Evolutionary conservation across 2,888 invertebrate species (phyloP).

Genomic region (Chymomyza procnemis): DNA sequence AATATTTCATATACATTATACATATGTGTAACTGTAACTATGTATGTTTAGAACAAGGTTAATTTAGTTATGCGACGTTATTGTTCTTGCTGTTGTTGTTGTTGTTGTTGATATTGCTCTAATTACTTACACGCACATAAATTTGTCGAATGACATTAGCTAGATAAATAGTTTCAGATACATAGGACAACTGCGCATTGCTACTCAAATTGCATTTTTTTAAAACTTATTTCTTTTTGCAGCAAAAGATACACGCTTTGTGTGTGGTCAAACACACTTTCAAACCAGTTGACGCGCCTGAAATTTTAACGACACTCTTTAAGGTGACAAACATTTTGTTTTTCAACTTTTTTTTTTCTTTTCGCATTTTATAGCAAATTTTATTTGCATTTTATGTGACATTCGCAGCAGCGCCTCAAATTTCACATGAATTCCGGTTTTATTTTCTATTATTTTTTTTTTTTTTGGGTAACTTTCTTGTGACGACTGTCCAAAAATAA

Average conservation of each 20-base stretch:
- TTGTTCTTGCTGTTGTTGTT: constrained; percentile 23
- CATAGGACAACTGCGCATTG: too few species aligned
- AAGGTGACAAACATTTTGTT: constrained; percentile 23
- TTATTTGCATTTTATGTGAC: background rate
- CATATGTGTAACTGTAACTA: background rate
- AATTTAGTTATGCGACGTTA: constrained; percentile 61
- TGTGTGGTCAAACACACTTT: constrained; percentile 14
- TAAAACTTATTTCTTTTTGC: background rate
- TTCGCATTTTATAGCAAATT: background rate
- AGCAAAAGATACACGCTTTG: background rate
- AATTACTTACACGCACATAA: constrained; percentile 61
- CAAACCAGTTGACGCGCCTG: constrained; percentile 17
- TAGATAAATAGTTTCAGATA: background rate
- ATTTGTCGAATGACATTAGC: background rate
- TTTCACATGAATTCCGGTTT: constrained; percentile 36
- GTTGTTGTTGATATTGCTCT: constrained; percentile 32
- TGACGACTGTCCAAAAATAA: constrained; percentile 7
- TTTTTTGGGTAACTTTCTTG: constrained; percentile 39
- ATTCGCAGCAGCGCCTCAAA: background rate
- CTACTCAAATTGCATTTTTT: too few species aligned
- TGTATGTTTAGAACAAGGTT: constrained; percentile 59
- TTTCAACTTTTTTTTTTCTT: background rate
- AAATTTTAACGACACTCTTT: constrained; percentile 3
- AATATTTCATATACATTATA: background rate
- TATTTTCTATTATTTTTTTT: too few species aligned